A percentile compares a stretch with the other conserved stretches of the same genome.
phyloP scores from a whole-genome alignment of 1,140 invertebrate species.

The Phthorimaea operculella region DNA sequence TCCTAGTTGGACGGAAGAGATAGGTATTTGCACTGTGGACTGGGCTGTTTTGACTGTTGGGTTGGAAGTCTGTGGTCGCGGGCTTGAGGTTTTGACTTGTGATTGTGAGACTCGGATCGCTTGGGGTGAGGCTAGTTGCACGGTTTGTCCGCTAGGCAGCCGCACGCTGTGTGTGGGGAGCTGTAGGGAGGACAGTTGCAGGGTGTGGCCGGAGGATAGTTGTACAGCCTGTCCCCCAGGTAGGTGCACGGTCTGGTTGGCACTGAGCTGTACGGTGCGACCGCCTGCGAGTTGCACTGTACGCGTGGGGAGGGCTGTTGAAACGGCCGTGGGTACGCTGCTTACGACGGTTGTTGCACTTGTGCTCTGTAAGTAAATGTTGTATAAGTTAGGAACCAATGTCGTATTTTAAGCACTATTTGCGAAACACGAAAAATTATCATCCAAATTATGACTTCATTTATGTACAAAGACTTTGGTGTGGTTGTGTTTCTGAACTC shows the following conservation, averaged over 20 bases:
- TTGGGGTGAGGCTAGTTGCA: constrained; percentile 43
- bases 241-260: constrained; percentile 45
- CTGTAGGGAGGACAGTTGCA: constrained; percentile 45
- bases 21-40: constrained; percentile 40
- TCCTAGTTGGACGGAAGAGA: constrained; percentile 47
- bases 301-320: constrained; percentile 31
- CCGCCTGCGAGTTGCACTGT: constrained; percentile 47
- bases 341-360: constrained; percentile 35
- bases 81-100: constrained; percentile 26
- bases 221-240: constrained; percentile 44
- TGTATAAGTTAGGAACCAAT: too few relatives aligned
- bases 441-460: too few relatives aligned
- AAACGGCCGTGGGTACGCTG: constrained; percentile 33
- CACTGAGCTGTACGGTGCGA: constrained; percentile 37
- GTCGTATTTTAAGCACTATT: too few relatives aligned
- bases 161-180: constrained; percentile 45
- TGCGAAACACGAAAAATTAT: too few relatives aligned
- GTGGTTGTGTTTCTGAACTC: too few relatives aligned
- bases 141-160: constrained; percentile 50
- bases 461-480: too few relatives aligned
- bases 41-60: constrained; percentile 28
- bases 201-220: constrained; percentile 33
- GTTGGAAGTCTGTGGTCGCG: constrained; percentile 22
- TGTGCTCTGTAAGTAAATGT: constrained; percentile 30
- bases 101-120: constrained; percentile 29